A percentile compares a stretch with the other conserved stretches of the same genome.
Conservation (phyloP, 2,113 vertebrate genomes). For the Galeopterus variegatus region DNA sequence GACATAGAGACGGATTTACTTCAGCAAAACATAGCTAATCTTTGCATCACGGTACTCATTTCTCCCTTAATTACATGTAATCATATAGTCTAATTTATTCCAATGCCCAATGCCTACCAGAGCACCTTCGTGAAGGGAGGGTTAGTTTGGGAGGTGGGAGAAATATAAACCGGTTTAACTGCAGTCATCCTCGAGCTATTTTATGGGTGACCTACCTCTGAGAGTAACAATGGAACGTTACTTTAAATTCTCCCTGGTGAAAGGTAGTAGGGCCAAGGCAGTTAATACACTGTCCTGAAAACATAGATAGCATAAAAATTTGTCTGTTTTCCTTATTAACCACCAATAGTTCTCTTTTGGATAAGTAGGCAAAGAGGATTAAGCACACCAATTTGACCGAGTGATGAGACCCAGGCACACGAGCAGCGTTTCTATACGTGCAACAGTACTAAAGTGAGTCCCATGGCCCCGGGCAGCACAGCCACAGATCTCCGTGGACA, state of each 20-base stretch:
- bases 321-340: constrained; percentile 21
- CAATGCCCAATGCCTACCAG: background rate
- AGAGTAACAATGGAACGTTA: background rate
- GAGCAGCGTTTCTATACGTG: constrained; percentile 57
- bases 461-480: constrained; percentile 22
- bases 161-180: background rate
- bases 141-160: background rate
- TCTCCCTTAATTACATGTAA: constrained; percentile 56
- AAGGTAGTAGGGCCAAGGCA: background rate
- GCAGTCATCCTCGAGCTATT: background rate
- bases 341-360: background rate
- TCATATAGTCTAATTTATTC: constrained; percentile 32
- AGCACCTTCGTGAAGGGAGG: background rate
- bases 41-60: background rate
- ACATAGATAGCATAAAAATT: background rate
- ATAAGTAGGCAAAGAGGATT: constrained; percentile 64
- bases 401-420: constrained; percentile 30
- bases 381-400: constrained; percentile 35
- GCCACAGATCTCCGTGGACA: constrained; percentile 59
- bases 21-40: background rate
- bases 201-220: background rate
- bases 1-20: background rate
- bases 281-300: background rate
- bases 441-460: constrained; percentile 70
- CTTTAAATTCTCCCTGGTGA: background rate